Percentiles rank a stretch among this genome's conserved stretches.
phyloP scores from a whole-genome alignment of 2,888 invertebrate species.

The Spialia ferax region DNA sequence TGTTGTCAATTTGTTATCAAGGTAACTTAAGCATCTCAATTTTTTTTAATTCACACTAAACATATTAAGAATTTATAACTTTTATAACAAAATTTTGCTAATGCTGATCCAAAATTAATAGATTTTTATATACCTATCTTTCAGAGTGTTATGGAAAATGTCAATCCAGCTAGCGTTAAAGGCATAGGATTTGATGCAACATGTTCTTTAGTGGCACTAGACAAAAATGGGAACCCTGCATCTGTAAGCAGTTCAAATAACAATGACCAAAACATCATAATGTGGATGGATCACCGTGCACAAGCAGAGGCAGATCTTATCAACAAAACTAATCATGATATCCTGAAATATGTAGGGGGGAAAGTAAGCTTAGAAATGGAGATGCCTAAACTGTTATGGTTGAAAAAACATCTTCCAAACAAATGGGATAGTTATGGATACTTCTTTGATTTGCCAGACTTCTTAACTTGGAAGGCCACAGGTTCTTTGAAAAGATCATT shows the following conservation, averaged over 20 bases:
- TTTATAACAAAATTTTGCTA: no score
- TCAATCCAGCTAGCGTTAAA: conserved; percentile 87
- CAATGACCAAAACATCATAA: conserved; percentile 92
- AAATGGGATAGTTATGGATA: conserved; percentile 91
- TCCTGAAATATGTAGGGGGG: conserved; percentile 95
- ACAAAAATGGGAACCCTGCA: conserved; percentile 89
- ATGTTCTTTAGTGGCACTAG: conserved; percentile 95
- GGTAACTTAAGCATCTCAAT: no score
- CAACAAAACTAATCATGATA: conserved; percentile 90
- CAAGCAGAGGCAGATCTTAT: conserved; percentile 92
- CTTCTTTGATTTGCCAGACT: conserved; percentile 97
- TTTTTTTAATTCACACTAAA: no score
- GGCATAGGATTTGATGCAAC: conserved; percentile 98
- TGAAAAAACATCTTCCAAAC: conserved; percentile 90
- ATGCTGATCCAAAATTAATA: conserved; percentile 10
- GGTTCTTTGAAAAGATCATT: conserved; percentile 92
- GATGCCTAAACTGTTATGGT: conserved; percentile 97
- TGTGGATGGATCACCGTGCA: conserved; percentile 98
- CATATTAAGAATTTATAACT: no score
- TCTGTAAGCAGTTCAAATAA: conserved; percentile 89
- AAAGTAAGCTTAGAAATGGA: conserved; percentile 99
- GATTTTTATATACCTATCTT: no score
- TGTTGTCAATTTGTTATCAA: conserved; percentile 91
- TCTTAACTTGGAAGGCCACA: conserved; percentile 97
- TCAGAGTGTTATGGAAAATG: conserved; percentile 87